These are phyloP conservation scores for Gortyna flavago DNA, from an alignment of 2,888 invertebrate species.

Conservation along the genomic window DNA sequence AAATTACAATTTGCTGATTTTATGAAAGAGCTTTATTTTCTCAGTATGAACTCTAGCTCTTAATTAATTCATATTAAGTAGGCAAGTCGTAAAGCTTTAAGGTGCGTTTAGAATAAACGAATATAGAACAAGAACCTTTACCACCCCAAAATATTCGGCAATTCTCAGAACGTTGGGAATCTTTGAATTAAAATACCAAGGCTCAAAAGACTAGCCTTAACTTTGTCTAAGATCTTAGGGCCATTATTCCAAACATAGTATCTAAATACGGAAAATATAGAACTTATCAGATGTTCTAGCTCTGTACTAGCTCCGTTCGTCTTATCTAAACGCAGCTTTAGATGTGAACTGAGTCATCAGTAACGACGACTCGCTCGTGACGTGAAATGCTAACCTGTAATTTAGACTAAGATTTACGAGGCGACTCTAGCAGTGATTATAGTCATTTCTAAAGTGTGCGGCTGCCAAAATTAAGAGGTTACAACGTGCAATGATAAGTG, in stretches of 20 bases:
- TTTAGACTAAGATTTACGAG: constrained; percentile 85
- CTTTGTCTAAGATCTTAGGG: constrained; percentile 28
- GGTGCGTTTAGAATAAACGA: constrained; percentile 34
- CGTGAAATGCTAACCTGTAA: constrained; percentile 82
- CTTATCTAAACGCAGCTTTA: constrained; percentile 57
- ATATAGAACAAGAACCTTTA: background rate
- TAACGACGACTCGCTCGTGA: constrained; percentile 79
- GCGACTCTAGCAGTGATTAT: constrained; percentile 83
- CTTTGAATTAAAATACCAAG: constrained; percentile 1
- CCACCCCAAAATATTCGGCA: background rate
- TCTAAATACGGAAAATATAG: constrained; percentile 55
- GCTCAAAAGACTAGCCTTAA: constrained; percentile 29
- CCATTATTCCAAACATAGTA: constrained; percentile 33
- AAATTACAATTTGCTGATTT: constrained; percentile 43
- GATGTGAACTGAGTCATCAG: constrained; percentile 77
- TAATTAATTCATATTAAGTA: constrained; percentile 59
- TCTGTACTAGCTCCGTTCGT: constrained; percentile 9
- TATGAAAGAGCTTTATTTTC: constrained; percentile 49
- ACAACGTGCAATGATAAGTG: constrained; percentile 72
- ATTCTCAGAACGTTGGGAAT: background rate
- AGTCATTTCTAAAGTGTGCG: constrained; percentile 79
- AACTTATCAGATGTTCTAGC: constrained; percentile 49
- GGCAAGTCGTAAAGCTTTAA: constrained; percentile 45
- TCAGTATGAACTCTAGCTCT: constrained; percentile 39
- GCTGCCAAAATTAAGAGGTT: constrained; percentile 84